Conservation (phyloP, 2,113 vertebrate genomes). For the Istiophorus platypterus region DNA sequence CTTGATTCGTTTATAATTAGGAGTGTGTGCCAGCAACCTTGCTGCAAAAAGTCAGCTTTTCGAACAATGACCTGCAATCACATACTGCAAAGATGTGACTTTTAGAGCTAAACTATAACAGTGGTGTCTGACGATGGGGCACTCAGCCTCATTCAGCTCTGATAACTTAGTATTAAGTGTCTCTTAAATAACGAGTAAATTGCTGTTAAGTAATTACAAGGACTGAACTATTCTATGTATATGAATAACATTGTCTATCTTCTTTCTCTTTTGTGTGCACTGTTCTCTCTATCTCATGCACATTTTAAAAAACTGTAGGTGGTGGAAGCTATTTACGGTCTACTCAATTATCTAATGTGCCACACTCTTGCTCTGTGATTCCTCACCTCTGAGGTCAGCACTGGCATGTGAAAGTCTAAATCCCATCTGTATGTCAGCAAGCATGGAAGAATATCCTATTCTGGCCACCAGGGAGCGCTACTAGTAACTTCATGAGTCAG, state of each 20-base stretch:
- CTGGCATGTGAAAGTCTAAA: constrained; percentile 16
- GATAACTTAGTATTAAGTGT: background rate
- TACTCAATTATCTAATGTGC: background rate
- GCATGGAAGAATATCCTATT: background rate
- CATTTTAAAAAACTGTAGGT: background rate
- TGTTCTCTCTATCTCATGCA: background rate
- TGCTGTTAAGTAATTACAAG: background rate
- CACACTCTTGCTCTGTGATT: constrained; percentile 7
- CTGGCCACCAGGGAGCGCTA: constrained; percentile 36
- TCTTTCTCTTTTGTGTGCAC: no score
- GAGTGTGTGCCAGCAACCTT: background rate
- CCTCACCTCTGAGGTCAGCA: constrained; percentile 46
- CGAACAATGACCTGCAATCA: background rate
- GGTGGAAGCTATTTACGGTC: background rate
- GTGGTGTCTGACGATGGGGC: background rate
- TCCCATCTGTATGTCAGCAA: constrained; percentile 17
- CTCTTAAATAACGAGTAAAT: background rate
- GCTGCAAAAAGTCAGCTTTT: background rate
- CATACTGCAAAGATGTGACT: background rate
- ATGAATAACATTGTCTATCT: background rate
- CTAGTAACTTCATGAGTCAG: background rate
- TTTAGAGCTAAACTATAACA: background rate
- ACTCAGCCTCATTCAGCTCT: background rate
- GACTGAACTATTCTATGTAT: background rate
- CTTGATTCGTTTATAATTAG: background rate